These are phyloP conservation scores for Aplocera efformata DNA, from an alignment of 2,888 invertebrate species.

Conservation along the genomic window DNA sequence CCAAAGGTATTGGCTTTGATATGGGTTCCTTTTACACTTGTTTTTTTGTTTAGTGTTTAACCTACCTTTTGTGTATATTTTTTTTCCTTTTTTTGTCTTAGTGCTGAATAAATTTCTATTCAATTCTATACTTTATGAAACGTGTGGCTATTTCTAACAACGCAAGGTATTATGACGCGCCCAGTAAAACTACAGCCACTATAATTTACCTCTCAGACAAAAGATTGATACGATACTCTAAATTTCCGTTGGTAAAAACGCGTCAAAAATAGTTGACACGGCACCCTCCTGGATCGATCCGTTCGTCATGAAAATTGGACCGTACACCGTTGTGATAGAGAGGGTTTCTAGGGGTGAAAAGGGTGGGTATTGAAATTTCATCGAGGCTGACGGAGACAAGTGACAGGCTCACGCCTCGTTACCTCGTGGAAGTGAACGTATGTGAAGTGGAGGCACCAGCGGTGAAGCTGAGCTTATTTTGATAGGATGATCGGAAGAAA, in stretches of 20 bases:
- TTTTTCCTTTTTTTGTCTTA: too few relatives aligned
- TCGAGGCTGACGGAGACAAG: slow-evolving; percentile 43
- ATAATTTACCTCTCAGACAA: slow-evolving; percentile 13
- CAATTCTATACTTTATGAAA: too few relatives aligned
- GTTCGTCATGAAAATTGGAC: background rate
- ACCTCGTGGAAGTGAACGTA: slow-evolving; percentile 27
- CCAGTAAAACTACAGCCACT: too few relatives aligned
- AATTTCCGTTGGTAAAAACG: slow-evolving; percentile 29
- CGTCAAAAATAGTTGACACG: slow-evolving; percentile 38
- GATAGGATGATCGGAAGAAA: background rate
- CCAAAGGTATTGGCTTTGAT: too few relatives aligned
- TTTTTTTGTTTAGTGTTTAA: too few relatives aligned
- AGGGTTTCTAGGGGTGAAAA: slow-evolving; percentile 24
- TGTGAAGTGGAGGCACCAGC: slow-evolving; percentile 28
- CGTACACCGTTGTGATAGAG: slow-evolving; percentile 9
- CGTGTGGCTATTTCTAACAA: too few relatives aligned
- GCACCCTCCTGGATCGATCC: slow-evolving; percentile 26
- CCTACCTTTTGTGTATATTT: too few relatives aligned
- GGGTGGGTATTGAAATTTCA: slow-evolving; percentile 51
- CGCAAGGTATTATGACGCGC: too few relatives aligned
- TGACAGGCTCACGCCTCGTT: slow-evolving; percentile 50
- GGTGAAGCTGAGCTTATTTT: slow-evolving; percentile 1
- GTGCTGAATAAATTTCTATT: too few relatives aligned
- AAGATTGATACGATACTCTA: slow-evolving; percentile 30
- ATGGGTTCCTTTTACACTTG: too few relatives aligned